Percentiles rank a stretch among this genome's conserved stretches.
phyloP scores from a whole-genome alignment of 2,113 vertebrate species.

The Meles meles region DNA sequence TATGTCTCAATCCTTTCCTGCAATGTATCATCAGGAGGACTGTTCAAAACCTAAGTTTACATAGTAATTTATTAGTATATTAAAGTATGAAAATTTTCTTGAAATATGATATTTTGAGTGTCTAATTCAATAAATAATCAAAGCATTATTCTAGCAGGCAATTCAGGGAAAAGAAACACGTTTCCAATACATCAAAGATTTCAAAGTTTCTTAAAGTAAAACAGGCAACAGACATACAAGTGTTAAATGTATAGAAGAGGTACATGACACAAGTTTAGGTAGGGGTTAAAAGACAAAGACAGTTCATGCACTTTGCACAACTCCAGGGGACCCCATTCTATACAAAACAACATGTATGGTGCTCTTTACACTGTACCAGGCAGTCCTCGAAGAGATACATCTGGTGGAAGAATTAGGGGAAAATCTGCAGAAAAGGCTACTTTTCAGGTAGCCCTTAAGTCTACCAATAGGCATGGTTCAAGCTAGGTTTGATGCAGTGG shows the following conservation, averaged over 20 bases:
- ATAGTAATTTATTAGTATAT: neutral
- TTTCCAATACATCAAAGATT: neutral
- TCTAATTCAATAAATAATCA: neutral
- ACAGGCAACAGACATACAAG: neutral
- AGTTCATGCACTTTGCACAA: neutral
- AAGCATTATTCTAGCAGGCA: neutral
- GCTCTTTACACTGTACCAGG: neutral
- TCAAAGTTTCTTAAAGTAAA: slow-evolving; percentile 3
- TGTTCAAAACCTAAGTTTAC: slow-evolving; percentile 28
- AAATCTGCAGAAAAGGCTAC: neutral
- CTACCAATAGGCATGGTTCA: neutral
- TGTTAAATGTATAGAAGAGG: neutral
- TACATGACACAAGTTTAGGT: neutral
- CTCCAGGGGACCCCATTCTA: neutral
- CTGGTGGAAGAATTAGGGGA: neutral
- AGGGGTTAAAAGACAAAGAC: neutral
- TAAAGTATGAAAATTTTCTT: slow-evolving; percentile 35
- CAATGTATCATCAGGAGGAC: neutral
- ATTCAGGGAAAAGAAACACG: neutral
- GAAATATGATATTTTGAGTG: slow-evolving; percentile 14
- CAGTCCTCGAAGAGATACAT: neutral
- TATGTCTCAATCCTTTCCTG: neutral
- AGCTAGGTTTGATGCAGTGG: neutral
- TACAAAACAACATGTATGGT: neutral
- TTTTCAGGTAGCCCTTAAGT: neutral